Evolutionary conservation across 2,113 vertebrate genomes (phyloP), one percentile per base, ranked within the genome.

Genomic region (Petroica traversi): DNA sequence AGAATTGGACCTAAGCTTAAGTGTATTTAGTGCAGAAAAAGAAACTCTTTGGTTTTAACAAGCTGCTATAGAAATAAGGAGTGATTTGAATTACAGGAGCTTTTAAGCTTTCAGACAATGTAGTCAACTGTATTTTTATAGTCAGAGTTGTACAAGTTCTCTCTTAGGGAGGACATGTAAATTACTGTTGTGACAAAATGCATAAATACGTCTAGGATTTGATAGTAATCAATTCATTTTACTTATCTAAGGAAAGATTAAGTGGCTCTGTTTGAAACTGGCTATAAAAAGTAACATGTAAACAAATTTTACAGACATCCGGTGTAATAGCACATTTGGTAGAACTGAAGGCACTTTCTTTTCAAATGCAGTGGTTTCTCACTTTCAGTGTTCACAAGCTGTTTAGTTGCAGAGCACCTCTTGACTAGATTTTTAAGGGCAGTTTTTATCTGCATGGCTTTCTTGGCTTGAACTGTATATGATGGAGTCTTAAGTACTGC

Each of bases 141-240:
- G 61, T 66, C 51, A 63, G 67, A 66, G 49, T 87, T 93, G 40
- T 73, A 57, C 49, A 80, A 45, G 36, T 76, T 89, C 49, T 83
- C 19, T 89, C 72, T 64, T 94, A 82, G 62, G 45, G 68, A 87
- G 93, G 84, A 85, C 43, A 14, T 49, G 19, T 83, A 95, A 95
- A 95, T 91, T 95, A 58, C 62, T 94, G 81, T 93, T 95, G 58
- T 95, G 96, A 95, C 94, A 96, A 94, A 92, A 89, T 54, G 46
- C 77, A 92, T 79, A 93, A 89, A 94, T 80, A 63, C 73, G 59
- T 89, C 77, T 94, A 80, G 63, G 38, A 62, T 95, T 83, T 93
- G 46, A 77, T 91, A 85, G 41, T 82, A 91, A 91, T 95, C 91
- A 95, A 87, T 93, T 85, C 25, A 68, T 95, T 96, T 91, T 54